A percentile compares a stretch with the other conserved stretches of the same genome.
Evolutionary conservation across 2,797 vertebrate species (phyloP).

Genomic region (Peromyscus eremicus): DNA sequence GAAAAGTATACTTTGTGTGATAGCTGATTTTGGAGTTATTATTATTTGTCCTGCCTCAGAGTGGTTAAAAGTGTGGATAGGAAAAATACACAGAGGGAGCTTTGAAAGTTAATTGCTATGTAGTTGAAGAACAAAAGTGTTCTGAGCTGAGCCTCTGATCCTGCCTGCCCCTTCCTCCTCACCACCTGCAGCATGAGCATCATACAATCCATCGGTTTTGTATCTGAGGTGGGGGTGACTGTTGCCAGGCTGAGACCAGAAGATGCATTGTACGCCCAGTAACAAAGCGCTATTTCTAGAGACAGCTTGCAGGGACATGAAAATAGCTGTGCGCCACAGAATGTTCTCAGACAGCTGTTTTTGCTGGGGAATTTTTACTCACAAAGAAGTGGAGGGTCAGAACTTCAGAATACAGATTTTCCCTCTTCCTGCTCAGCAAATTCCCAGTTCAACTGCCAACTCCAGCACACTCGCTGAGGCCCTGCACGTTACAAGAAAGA

Average conservation of each 20-base stretch:
- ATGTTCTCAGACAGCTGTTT: constrained; percentile 6
- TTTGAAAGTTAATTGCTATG: constrained; percentile 10
- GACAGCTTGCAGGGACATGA: not conserved
- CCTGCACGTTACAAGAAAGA: not conserved
- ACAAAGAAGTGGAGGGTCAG: not conserved
- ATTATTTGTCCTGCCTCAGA: not conserved
- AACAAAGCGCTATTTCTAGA: constrained; percentile 66
- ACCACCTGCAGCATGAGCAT: not conserved
- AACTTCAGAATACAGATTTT: not conserved
- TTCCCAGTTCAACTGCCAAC: not conserved
- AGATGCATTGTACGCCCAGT: constrained; percentile 1
- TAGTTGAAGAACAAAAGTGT: not conserved
- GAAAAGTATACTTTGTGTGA: not conserved
- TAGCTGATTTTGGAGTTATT: not conserved
- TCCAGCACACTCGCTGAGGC: no score
- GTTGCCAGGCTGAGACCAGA: not conserved
- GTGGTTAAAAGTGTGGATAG: not conserved
- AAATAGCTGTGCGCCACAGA: constrained; percentile 18
- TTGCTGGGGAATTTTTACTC: constrained; percentile 19
- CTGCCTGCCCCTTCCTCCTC: not conserved
- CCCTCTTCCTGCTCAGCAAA: not conserved
- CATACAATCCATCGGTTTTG: constrained; percentile 37
- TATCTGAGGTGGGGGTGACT: not conserved
- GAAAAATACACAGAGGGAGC: not conserved
- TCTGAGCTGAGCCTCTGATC: not conserved